Percentiles rank a stretch among this genome's conserved stretches.
Evolutionary conservation across 2,888 invertebrate species (phyloP).

Genomic region (Zaprionus obscuricornis): DNA sequence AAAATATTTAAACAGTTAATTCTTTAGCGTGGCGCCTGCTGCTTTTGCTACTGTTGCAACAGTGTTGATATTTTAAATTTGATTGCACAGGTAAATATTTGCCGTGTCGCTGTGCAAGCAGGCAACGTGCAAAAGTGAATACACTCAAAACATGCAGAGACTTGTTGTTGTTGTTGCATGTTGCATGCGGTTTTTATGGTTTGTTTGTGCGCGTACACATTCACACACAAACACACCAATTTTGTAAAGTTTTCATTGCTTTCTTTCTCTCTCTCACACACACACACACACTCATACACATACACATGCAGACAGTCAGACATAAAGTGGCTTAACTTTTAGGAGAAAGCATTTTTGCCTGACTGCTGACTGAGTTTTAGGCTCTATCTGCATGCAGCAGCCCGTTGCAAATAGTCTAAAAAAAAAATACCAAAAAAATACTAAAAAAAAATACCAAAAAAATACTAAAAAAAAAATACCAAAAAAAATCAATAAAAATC

Average conservation of each 20-base stretch:
- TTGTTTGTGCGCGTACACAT: conserved; percentile 55
- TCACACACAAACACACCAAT: conserved; percentile 10
- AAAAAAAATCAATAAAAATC: conserved; percentile 67
- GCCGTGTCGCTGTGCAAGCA: conserved; percentile 7
- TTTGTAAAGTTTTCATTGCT: conserved; percentile 50
- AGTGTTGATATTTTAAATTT: conserved; percentile 68
- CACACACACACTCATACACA: too few relatives aligned
- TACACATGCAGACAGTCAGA: conserved; percentile 21
- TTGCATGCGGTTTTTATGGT: conserved; percentile 69
- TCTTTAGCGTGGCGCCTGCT: conserved; percentile 30
- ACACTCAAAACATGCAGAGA: not conserved
- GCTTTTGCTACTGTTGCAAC: conserved; percentile 14
- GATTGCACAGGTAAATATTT: conserved; percentile 72
- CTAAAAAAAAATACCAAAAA: conserved; percentile 58
- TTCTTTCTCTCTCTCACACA: too few relatives aligned
- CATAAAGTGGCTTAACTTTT: conserved; percentile 70
- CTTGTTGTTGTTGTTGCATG: conserved; percentile 31
- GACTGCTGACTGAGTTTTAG: conserved; percentile 54
- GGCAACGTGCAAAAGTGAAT: not conserved
- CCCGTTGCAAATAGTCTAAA: conserved; percentile 11
- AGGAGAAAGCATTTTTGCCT: conserved; percentile 33
- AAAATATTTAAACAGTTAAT: conserved; percentile 74
- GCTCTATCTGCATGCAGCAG: conserved; percentile 53
- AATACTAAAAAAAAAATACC: conserved; percentile 5
- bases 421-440: conserved; percentile 42